Conservation (phyloP, 2,797 vertebrate species). For the Podarcis lilfordi region DNA sequence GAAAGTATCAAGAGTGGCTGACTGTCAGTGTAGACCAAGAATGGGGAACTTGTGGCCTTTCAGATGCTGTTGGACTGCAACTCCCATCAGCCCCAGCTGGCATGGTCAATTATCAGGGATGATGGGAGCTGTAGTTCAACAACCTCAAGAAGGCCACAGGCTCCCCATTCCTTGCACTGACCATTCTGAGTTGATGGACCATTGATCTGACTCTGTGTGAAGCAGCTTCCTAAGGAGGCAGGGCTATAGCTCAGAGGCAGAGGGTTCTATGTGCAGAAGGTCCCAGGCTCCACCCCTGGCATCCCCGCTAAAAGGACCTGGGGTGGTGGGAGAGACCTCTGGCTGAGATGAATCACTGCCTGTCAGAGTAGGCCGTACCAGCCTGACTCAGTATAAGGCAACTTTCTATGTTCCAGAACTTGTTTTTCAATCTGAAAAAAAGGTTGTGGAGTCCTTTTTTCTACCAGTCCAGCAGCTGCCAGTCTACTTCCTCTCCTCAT, state of each 20-base stretch:
- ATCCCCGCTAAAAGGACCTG: neutral
- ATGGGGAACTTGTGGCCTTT: neutral
- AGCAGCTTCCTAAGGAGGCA: no score
- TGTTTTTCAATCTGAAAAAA: no score
- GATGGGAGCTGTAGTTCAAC: neutral
- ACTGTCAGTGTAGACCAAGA: neutral
- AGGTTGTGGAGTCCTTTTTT: no score
- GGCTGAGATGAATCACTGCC: neutral
- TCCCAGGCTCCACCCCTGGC: neutral
- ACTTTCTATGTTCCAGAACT: no score
- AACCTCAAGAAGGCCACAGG: neutral
- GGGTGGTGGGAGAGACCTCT: neutral
- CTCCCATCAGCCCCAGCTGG: neutral
- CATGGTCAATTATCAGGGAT: neutral
- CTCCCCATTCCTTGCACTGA: neutral
- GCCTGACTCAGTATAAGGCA: no score
- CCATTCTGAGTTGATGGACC: neutral
- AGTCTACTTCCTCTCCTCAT: no score
- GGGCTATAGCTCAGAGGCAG: neutral
- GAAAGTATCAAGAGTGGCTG: neutral
- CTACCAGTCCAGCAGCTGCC: no score
- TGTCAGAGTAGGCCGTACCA: neutral
- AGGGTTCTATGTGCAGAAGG: neutral
- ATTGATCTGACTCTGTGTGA: neutral
- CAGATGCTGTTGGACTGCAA: neutral